Base-by-base conservation (phyloP, 2,888 invertebrate species). In the Cerceris ruficornis region DNA sequence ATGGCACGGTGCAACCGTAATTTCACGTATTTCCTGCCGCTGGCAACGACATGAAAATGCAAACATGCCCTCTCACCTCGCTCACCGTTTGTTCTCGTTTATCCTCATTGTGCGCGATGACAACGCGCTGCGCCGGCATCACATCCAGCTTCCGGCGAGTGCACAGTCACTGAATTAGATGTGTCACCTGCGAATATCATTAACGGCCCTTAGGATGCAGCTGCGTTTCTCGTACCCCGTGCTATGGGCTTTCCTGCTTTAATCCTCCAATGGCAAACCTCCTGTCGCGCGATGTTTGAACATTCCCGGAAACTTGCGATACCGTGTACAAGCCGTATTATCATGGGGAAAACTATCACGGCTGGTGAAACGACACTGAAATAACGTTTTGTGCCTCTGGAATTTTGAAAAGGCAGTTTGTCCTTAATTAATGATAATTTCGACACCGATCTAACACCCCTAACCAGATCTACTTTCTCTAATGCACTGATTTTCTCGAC, bases 111-210 rank as follows among this genome's bases (percentile, higher is more conserved):
- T 87, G 78, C 82, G 76, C 83, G 85, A 84, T 83, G 87, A 84
- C 88, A 86, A 83, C 85, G 84, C 75, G 85, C 85, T 75, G 84
- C 76, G 73, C 80, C 81, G 80, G 85, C 86, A 86, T 86, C 86
- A 84, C 86, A 84, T 85, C 81, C 88, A 88, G 86, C 87, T 88
- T 88, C 87, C 88, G 86, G 86, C 77, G 28, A 28, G 81, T 80
- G 86, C 83, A 82, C 83, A 86, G 86, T 86, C 88, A 83, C 88
- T 86, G 87, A 88, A 89, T 89, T 89, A 88, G 89, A 89, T 89
- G 86, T 86, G 86, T 88, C 82, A 85, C 82, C 86, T 84, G 83
- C 85, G 87, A 88, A 87, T 89, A 87, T 88, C 88, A 88, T 87
- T 87, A 89, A 87, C 87, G 83, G 77, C 86, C 83, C 83, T 86